Evolutionary conservation across 1,140 invertebrate species (phyloP), one percentile per base, ranked within the genome.

Genomic region (Drosophila sproati): DNA sequence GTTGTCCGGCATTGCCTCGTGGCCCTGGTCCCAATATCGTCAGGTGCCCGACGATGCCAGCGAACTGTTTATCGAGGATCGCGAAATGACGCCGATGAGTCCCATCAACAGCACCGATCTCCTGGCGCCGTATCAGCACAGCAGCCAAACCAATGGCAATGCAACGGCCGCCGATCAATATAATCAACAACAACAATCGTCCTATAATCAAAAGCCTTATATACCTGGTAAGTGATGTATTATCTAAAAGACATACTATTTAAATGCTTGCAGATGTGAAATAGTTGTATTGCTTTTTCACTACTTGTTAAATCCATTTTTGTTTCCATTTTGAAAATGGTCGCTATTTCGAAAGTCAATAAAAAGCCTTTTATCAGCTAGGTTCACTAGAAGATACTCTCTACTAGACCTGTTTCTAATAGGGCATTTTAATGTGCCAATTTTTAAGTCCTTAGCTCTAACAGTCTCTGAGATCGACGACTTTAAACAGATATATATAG

Each of bases 11-110:
- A 88, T 94, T 60, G 93, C 93, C 54, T 82, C 88, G 63, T 90
- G 93, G 92, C 90, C 93, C 77, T 91, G 92, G 91, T 76, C 87
- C n/a, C 82, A 93, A 73, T 94, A 93, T 77, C 92, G 93, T 56
- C 93, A 92, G 47, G 93, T 93, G 47, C 92, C 83, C 59, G 93
- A 93, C 73, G 93, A 93, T 82, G 92, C 91, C 47, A 93, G 93
- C 74, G 92, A 93, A 67, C 89, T 93, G 76, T 93, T 91, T 63
- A 83, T 93, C 51, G 93, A 93, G 75, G 93, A 94, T 91, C 91
- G 91, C 54, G 92, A 92, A 80, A 91, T 93, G 91, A 92, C 91
- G 66, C 92, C 91, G n/a, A 87, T 93, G 81, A 93, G 91, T 80
- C 91, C 92, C 72, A 89, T 91, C 50, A 91, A 88, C 68, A 92